Conservation (phyloP, 2,797 vertebrate species). For the Heteromormyrus szaboi region DNA sequence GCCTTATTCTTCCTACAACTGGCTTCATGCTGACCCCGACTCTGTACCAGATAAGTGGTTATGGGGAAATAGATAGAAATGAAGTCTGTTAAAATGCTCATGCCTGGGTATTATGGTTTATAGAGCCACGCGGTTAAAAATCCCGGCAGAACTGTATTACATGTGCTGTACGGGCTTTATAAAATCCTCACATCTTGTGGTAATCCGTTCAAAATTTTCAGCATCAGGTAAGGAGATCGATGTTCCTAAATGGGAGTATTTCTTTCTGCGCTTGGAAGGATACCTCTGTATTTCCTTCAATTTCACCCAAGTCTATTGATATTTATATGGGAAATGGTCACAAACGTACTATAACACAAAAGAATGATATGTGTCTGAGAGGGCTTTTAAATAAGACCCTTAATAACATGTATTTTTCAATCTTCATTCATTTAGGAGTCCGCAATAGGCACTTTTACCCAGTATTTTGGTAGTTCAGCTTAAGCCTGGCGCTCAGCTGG, state of each 20-base stretch:
- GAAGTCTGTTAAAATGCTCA: background rate
- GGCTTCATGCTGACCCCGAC: background rate
- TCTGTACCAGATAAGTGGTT: background rate
- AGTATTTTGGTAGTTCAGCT: background rate
- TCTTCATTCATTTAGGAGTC: background rate
- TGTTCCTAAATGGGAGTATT: background rate
- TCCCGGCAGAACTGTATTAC: background rate
- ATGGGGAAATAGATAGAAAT: conserved; percentile 2
- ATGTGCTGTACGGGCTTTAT: background rate
- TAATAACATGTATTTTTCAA: background rate
- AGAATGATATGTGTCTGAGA: background rate
- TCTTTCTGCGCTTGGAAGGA: background rate
- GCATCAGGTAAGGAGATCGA: background rate
- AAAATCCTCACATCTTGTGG: background rate
- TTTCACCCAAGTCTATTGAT: background rate
- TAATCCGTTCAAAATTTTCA: background rate
- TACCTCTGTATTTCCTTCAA: background rate
- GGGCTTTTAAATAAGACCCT: background rate
- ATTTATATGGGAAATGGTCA: background rate
- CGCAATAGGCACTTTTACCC: background rate
- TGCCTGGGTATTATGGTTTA: conserved; percentile 1
- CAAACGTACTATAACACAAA: background rate
- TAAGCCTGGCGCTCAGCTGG: too few species aligned
- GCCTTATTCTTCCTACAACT: background rate
- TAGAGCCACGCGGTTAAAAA: background rate